Evolutionary conservation across 2,797 vertebrate genomes (phyloP), one percentile per base, ranked within the genome.

Genomic region (Eulemur albifrons): DNA sequence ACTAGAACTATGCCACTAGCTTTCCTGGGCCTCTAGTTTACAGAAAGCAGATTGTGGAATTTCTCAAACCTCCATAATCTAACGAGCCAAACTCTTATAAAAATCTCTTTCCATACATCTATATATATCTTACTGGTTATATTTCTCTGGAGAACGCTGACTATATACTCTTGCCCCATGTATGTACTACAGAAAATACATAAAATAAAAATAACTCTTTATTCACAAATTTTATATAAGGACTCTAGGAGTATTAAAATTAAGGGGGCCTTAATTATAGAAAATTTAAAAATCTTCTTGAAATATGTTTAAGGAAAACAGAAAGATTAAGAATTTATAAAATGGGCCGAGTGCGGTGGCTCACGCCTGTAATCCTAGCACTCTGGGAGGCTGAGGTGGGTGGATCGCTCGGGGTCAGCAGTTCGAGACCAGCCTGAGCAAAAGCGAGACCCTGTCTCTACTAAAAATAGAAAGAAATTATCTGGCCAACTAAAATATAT

Each of bases 301-400:
- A 94, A 57, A 85, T 93, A 73, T 79, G 85, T 96, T 96, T 27
- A 94, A 73, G 67, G 21, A 94, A 70, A 77, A 90, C 50, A 83
- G 84, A 93, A 79, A 76, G 54, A n/a, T 38, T 82, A 92, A 89
- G 18, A 73, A 73, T 73, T 84, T 88, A 88, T 86, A 40, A 40
- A 40, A 40, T 40, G 38, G 38, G 38, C 38, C 38, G 38, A 40
- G 38, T 40, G 38, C 38, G 38, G 38, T 40, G 38, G 38, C 38
- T 40, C 38, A 40, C 38, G 38, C 38, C 38, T 40, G 38, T 40
- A 40, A 40, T 40, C 38, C 38, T 40, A 40, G 38, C 38, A 40
- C 38, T 40, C 38, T 40, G 38, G 38, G 38, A 40, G 38, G 38
- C 38, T 4, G 38, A 5, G 38, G 38, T 38, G 38, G 38, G 38